Conservation (phyloP, 2,797 vertebrate species). For the Schizothorax lantsangensis region DNA sequence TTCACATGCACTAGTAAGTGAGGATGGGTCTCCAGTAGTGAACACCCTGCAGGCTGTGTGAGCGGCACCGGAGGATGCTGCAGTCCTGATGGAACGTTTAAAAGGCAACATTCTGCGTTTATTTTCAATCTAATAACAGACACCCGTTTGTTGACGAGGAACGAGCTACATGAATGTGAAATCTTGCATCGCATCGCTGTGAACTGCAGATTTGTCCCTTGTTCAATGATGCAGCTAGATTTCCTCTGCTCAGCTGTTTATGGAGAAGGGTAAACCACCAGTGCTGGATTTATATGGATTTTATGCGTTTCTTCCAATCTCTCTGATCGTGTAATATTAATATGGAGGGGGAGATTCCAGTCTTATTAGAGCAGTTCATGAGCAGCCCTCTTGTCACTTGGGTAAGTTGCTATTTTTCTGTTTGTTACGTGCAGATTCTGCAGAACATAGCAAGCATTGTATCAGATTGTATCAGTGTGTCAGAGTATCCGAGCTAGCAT, state of each 20-base stretch:
- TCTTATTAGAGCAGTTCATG: conserved; percentile 89
- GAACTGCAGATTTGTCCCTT: conserved; percentile 7
- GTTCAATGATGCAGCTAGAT: conserved; percentile 9
- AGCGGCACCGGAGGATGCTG: neutral
- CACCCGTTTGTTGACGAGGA: neutral
- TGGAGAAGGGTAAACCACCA: conserved; percentile 5
- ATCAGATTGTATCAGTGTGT: neutral
- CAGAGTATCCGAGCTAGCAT: neutral
- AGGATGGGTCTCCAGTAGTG: neutral
- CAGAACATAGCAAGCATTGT: neutral
- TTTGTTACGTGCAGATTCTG: neutral
- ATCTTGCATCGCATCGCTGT: neutral
- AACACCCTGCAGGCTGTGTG: neutral
- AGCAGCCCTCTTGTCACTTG: conserved; percentile 92
- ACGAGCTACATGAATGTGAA: neutral
- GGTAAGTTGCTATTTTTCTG: conserved; percentile 75
- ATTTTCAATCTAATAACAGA: conserved; percentile 32
- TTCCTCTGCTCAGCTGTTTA: neutral
- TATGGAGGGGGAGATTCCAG: conserved; percentile 88
- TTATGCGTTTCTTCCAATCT: neutral
- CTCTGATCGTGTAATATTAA: conserved; percentile 15
- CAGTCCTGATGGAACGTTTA: conserved; percentile 25
- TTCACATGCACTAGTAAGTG: conserved; percentile 5
- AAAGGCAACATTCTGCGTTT: conserved; percentile 38
- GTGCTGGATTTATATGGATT: neutral